Evolutionary conservation across 2,888 invertebrate species (phyloP), one percentile per base, ranked within the genome.

Genomic region (Sarcophaga carnaria): DNA sequence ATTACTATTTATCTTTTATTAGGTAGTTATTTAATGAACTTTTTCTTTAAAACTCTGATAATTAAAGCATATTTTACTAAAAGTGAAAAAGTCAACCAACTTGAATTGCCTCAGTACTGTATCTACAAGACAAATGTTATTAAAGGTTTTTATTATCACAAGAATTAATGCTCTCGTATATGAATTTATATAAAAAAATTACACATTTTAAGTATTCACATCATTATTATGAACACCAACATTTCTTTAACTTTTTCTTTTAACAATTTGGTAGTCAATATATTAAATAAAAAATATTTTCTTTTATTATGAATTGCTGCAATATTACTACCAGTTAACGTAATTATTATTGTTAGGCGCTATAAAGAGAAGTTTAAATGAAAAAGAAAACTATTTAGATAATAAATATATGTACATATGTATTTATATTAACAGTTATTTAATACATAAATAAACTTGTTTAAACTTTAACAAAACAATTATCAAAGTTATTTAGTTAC

Each of bases 41-140:
- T 74, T 74, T 25, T 37, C 37, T 37, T 47, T 62, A 22, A 63
- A 54, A 64, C 60, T 78, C 78, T 45, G 69, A 69, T 78, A 69
- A 78, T 78, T 78, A 78, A 78, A 60, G 78, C 25, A 47, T 69
- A 67, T 78, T 69, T 71, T 62, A 69, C 60, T 69, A 27, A 67
- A 37, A 69, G 60, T 67, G 37, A 67, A 67, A 67, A 14, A 70
- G 49, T 11, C n/a, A 10, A 45, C 0, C 8, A 37, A 37, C 37
- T 20, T 25, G 54, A 71, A 71, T 71, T 78, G 62, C 69, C 77
- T 78, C 69, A 69, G 69, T 49, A 69, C 70, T 78, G 67, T 60
- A 47, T 27, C 37, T 8, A 37, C 8, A 69, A 45, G 47, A 60
- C 69, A 66, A 54, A 45, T 60, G 59, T 25, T 47, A 45, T 62